Base-by-base conservation (phyloP, 2,888 invertebrate species). In the Notocelia uddmanniana region DNA sequence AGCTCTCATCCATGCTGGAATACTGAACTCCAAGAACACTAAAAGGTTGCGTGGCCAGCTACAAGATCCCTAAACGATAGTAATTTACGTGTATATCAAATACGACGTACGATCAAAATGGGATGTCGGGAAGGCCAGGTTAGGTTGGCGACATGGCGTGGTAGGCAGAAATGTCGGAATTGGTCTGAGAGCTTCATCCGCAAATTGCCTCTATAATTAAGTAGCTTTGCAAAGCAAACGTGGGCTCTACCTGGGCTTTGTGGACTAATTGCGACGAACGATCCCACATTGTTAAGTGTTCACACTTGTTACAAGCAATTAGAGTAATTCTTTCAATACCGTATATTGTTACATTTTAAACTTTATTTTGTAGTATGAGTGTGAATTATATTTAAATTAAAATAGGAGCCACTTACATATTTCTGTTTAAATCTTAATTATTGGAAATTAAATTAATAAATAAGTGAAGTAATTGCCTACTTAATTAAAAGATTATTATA, bases 141-240 rank as follows among this genome's bases (percentile, higher is more conserved):
- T 79, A 75, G 34, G 78, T n/a, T 81, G 82, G 79, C n/a, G 62
- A 74, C 63, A 68, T 69, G 73, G 54, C 59, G 75, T 59, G 69
- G 76, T 72, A 79, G 80, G 78, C 79, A 79, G 77, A 76, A 76
- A 75, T 80, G 82, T 78, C 74, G 76, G 80, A 77, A 77, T 82
- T 76, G 79, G 79, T 74, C 78, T 78, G 78, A 81, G 77, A 79
- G 80, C 81, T 76, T 80, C 81, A 83, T 84, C 81, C 81, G 80
- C 83, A 82, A 84, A 86, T 84, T 83, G 82, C 82, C 79, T 86
- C 84, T 84, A 83, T 87, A 88, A 88, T 88, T 87, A 88, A 86
- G 82, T 81, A 83, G 84, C 83, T 84, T 79, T 79, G 78, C 78
- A 79, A 80, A 80, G 78, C 79, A 79, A 80, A 80, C 76, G 78